Percentiles rank a stretch among this genome's conserved stretches.
Conservation (phyloP, 2,797 vertebrate species). For the Prionace glauca region DNA sequence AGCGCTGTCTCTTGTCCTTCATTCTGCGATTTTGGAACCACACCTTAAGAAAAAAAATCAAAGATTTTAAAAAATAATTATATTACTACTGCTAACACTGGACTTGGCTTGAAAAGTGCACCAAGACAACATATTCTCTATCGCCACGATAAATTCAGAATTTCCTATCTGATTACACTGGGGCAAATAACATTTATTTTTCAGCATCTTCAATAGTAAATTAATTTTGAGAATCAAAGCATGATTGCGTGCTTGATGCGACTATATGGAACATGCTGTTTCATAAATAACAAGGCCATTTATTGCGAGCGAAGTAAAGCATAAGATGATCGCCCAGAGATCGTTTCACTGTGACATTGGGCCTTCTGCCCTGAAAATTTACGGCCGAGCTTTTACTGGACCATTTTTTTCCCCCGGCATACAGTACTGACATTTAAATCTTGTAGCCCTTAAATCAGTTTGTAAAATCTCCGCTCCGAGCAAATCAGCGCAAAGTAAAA, state of each 20-base stretch:
- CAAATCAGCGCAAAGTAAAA: neutral
- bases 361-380: neutral
- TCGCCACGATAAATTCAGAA: neutral
- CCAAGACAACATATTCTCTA: neutral
- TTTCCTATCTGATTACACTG: neutral
- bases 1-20: slow-evolving; percentile 94
- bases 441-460: neutral
- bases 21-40: slow-evolving; percentile 99
- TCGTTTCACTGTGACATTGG: neutral
- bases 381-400: neutral
- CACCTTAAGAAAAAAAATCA: slow-evolving; percentile 61
- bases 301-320: neutral
- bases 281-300: neutral
- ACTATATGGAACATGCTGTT: neutral
- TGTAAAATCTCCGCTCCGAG: neutral
- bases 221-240: neutral
- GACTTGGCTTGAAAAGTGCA: neutral
- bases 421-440: neutral
- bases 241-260: neutral
- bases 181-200: neutral
- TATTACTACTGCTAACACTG: neutral
- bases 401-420: neutral
- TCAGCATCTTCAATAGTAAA: neutral
- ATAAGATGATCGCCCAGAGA: neutral
- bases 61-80: neutral